phyloP scores from a whole-genome alignment of 2,113 vertebrate species.

The Gobius niger region DNA sequence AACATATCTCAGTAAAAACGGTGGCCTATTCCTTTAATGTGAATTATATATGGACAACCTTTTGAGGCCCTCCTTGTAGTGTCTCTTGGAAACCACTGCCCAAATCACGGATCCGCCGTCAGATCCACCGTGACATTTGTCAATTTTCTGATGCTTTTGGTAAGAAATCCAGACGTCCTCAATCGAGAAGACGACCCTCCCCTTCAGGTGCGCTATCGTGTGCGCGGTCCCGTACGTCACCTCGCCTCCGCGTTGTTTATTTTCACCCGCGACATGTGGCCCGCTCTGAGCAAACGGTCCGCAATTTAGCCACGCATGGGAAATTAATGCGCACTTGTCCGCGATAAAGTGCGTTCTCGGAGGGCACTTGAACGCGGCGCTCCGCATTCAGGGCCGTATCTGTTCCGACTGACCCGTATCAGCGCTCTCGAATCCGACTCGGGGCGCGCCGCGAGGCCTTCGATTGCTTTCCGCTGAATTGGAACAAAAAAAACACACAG shows the following conservation, averaged over 20 bases:
- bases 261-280: constrained; percentile 22
- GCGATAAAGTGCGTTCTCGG: constrained; percentile 53
- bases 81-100: too few species aligned
- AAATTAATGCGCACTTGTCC: constrained; percentile 60
- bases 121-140: too few species aligned
- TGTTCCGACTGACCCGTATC: constrained; percentile 51
- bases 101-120: too few species aligned
- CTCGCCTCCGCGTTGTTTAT: constrained; percentile 28
- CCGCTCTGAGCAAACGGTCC: constrained; percentile 35
- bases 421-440: constrained; percentile 37
- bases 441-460: constrained; percentile 26
- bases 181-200: too few species aligned
- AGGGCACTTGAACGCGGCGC: constrained; percentile 49
- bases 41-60: too few species aligned
- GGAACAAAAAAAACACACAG: constrained; percentile 18
- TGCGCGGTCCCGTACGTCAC: background rate
- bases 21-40: too few species aligned
- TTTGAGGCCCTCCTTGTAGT: too few species aligned
- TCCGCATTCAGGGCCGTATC: constrained; percentile 40
- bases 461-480: constrained; percentile 25
- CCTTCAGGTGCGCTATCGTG: background rate
- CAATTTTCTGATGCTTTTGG: too few species aligned
- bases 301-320: constrained; percentile 43
- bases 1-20: too few species aligned
- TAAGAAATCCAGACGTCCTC: too few species aligned